Percentiles rank a stretch among this genome's conserved stretches.
Conservation (phyloP, 2,113 vertebrate genomes). For the Myodes glareolus region DNA sequence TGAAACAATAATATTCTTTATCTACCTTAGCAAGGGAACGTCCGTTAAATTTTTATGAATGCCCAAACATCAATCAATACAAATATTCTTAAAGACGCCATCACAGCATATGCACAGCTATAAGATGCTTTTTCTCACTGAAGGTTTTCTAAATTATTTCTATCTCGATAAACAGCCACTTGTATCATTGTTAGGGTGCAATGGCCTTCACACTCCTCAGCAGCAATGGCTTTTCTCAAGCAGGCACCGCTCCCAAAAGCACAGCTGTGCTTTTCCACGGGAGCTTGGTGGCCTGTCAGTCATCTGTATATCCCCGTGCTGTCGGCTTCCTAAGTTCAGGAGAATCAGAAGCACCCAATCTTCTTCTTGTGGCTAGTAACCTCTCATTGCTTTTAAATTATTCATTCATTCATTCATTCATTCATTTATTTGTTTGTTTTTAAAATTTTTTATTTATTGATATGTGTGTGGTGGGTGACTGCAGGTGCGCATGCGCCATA, state of each 20-base stretch:
- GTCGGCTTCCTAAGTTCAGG: not conserved
- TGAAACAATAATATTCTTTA: conserved; percentile 2
- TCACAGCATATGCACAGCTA: not conserved
- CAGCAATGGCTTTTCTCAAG: not conserved
- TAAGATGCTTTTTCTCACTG: not conserved
- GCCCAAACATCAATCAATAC: not conserved
- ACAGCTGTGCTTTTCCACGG: not conserved
- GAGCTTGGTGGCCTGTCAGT: not conserved
- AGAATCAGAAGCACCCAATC: not conserved
- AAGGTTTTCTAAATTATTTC: not conserved
- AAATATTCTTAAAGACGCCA: conserved; percentile 31
- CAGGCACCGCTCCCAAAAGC: not conserved
- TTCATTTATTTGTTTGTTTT: too few species aligned
- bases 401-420: too few species aligned
- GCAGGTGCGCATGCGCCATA: rapidly evolving
- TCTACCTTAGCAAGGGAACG: not conserved
- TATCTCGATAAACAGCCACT: not conserved
- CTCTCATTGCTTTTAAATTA: too few species aligned
- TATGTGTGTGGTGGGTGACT: not conserved
- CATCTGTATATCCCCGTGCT: not conserved
- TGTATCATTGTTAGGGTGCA: not conserved
- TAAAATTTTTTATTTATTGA: not conserved
- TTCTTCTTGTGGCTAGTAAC: not conserved
- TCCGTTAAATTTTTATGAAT: conserved; percentile 45
- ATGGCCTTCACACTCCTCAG: not conserved